These are phyloP conservation scores for Chloroclysta siterata DNA, from an alignment of 2,888 invertebrate species.

Conservation along the genomic window DNA sequence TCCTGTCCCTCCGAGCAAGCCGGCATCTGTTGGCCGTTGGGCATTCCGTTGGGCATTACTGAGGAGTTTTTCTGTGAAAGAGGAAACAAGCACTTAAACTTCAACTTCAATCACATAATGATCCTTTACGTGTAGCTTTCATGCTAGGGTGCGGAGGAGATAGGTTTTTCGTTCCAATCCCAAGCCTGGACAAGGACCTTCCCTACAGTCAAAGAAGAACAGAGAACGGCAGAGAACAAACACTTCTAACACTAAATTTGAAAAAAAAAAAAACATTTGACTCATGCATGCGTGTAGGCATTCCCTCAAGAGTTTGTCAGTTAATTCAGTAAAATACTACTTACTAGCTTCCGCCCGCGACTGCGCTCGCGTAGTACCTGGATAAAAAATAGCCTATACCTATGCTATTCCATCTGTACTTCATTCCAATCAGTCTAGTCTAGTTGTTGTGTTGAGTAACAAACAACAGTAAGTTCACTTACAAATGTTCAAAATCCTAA, in stretches of 20 bases:
- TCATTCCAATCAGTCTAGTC: not conserved
- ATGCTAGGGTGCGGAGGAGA: not conserved
- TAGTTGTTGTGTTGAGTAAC: not conserved
- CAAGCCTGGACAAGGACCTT: not conserved
- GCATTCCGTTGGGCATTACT: conserved; percentile 81
- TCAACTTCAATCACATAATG: too few relatives aligned
- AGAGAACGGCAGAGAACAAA: not conserved
- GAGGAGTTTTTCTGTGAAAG: conserved; percentile 78
- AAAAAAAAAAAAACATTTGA: not conserved
- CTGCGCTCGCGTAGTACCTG: not conserved
- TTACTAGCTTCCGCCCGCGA: not conserved
- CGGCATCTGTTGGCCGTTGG: conserved; percentile 70
- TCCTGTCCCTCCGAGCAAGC: conserved; percentile 71
- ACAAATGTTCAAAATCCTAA: not conserved
- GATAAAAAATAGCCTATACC: not conserved
- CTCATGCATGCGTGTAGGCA: not conserved
- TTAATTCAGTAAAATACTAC: not conserved
- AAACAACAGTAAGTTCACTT: too few relatives aligned
- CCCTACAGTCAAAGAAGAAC: not conserved
- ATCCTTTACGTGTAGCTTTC: not conserved
- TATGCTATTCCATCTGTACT: not conserved
- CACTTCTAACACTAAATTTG: not conserved
- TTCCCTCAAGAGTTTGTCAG: not conserved
- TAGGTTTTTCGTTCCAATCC: not conserved
- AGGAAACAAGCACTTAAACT: not conserved